phyloP scores from a whole-genome alignment of 1,140 invertebrate species.

The Trichonephila clavata region DNA sequence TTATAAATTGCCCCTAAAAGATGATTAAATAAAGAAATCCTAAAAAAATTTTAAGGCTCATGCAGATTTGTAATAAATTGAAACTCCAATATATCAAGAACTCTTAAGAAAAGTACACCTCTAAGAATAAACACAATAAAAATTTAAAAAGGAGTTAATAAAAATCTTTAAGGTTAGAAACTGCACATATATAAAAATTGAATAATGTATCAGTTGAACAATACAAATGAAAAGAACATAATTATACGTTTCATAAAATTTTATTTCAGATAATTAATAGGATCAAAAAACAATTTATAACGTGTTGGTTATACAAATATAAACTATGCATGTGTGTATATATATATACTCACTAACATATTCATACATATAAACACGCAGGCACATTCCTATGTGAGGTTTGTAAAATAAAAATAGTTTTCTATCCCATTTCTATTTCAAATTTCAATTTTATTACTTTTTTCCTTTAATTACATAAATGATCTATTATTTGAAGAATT shows the following conservation, averaged over 20 bases:
- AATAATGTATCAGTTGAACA: no score
- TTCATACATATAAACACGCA: conserved; percentile 59
- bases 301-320: conserved; percentile 61
- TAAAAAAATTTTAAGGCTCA: no score
- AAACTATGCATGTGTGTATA: conserved; percentile 64
- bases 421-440: conserved; percentile 20
- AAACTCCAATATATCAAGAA: no score
- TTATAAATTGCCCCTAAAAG: no score
- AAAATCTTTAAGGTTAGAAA: no score
- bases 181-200: no score
- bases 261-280: conserved; percentile 67
- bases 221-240: background rate
- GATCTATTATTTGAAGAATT: background rate
- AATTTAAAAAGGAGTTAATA: no score
- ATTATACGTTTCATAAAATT: conserved; percentile 46
- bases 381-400: conserved; percentile 55
- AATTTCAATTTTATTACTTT: background rate
- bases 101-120: no score
- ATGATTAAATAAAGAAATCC: no score
- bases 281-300: conserved; percentile 60
- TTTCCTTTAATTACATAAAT: background rate
- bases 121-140: no score
- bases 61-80: no score
- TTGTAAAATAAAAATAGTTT: conserved; percentile 36
- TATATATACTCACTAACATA: conserved; percentile 53